These are phyloP conservation scores for Theretra japonica DNA, from an alignment of 2,888 invertebrate genomes.

Conservation along the genomic window DNA sequence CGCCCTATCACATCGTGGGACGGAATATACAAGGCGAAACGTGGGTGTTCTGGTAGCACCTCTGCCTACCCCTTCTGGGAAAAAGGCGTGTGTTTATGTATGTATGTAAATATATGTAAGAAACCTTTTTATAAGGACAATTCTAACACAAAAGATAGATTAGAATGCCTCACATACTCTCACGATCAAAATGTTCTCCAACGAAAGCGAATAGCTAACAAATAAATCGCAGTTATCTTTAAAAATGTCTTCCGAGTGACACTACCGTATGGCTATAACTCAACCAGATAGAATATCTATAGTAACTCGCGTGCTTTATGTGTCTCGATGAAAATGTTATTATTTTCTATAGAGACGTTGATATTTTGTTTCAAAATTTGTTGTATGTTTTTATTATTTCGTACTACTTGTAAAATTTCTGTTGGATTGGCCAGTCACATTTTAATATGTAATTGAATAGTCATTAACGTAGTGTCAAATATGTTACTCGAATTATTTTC, in stretches of 20 bases:
- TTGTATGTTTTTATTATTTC: not conserved
- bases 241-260: slow-evolving; percentile 9
- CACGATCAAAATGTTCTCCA: not conserved
- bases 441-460: too few species aligned
- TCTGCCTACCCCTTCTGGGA: too few species aligned
- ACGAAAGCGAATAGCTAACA: not conserved
- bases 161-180: not conserved
- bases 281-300: slow-evolving; percentile 1
- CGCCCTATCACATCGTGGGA: too few species aligned
- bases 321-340: not conserved
- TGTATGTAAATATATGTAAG: too few species aligned
- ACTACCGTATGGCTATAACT: not conserved
- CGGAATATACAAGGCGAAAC: too few species aligned
- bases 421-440: too few species aligned
- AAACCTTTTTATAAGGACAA: too few species aligned
- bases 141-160: not conserved
- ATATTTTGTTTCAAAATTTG: not conserved
- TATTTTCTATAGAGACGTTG: not conserved
- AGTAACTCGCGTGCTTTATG: not conserved
- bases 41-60: too few species aligned
- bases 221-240: slow-evolving; percentile 19
- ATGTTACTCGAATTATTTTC: too few species aligned
- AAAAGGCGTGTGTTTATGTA: too few species aligned
- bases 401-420: too few species aligned
- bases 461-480: not conserved